A percentile compares a stretch with the other conserved stretches of the same genome.
Evolutionary conservation across 23 tunicate species (phyloP).

Genomic region (Ascidia mentula): DNA sequence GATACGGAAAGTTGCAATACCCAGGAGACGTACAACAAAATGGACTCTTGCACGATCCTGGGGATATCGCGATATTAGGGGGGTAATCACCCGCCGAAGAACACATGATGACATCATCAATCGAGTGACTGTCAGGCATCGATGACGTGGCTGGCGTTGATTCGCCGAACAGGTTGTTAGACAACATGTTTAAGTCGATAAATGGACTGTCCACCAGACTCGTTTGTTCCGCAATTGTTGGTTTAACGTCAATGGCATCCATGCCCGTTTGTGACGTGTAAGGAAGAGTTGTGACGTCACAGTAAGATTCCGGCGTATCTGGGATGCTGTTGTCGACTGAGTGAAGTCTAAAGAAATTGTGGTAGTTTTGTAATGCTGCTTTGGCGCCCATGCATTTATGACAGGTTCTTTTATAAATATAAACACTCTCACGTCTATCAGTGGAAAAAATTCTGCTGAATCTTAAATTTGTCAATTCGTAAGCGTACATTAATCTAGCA

Average conservation of each 20-base stretch:
- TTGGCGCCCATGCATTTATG: too few relatives aligned
- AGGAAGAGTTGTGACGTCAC: conserved; percentile 7
- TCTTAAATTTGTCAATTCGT: too few relatives aligned
- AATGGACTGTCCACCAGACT: not conserved
- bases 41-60: conserved; percentile 96
- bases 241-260: not conserved
- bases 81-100: conserved; percentile 72
- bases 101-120: conserved; percentile 62
- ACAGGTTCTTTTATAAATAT: too few relatives aligned
- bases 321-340: not conserved
- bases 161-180: not conserved
- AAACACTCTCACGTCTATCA: too few relatives aligned
- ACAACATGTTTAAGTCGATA: conserved; percentile 1
- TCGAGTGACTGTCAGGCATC: conserved; percentile 29
- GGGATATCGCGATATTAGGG: conserved; percentile 93
- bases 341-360: not conserved
- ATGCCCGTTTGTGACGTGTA: not conserved
- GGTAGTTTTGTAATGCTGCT: too few relatives aligned
- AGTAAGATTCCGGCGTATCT: not conserved
- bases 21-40: conserved; percentile 95
- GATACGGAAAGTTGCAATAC: conserved; percentile 92
- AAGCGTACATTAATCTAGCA: too few relatives aligned
- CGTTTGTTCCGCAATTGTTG: not conserved
- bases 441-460: too few relatives aligned
- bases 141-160: not conserved